phyloP scores from a whole-genome alignment of 2,113 vertebrate genomes.

The Lates calcarifer region DNA sequence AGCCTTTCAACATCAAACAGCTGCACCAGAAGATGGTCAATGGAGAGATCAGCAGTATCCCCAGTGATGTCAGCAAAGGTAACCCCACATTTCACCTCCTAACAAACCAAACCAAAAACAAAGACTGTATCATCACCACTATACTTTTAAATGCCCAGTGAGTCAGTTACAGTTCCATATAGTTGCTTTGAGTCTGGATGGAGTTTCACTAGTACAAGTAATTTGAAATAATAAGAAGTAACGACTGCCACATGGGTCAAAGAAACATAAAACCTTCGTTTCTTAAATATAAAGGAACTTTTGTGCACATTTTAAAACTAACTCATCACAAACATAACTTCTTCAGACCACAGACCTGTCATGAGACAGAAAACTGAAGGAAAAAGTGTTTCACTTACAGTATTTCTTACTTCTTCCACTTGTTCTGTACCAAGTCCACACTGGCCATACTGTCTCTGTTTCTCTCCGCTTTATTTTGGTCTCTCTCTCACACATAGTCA shows the following conservation, averaged over 20 bases:
- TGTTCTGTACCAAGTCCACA: conserved; percentile 14
- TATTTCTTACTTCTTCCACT: conserved; percentile 12
- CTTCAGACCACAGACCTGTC: not conserved
- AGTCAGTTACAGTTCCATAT: not conserved
- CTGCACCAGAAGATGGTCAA: conserved; percentile 89
- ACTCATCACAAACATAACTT: not conserved
- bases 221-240: too few relatives aligned
- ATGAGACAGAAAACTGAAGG: not conserved
- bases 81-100: conserved; percentile 24
- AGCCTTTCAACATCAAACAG: conserved; percentile 90
- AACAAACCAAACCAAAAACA: too few relatives aligned
- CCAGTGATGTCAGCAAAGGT: conserved; percentile 87
- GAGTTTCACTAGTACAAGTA: not conserved
- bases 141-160: not conserved
- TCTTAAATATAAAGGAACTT: too few relatives aligned
- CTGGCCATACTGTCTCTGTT: conserved; percentile 31
- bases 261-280: too few relatives aligned
- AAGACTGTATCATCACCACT: not conserved
- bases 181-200: not conserved
- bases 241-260: too few relatives aligned
- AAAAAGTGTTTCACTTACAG: conserved; percentile 22
- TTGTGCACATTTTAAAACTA: not conserved
- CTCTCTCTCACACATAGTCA: conserved; percentile 40
- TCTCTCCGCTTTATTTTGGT: conserved; percentile 50
- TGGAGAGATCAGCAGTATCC: conserved; percentile 86